Evolutionary conservation across 2,888 invertebrate species (phyloP).

Genomic region (Stenotaenia linearis): DNA sequence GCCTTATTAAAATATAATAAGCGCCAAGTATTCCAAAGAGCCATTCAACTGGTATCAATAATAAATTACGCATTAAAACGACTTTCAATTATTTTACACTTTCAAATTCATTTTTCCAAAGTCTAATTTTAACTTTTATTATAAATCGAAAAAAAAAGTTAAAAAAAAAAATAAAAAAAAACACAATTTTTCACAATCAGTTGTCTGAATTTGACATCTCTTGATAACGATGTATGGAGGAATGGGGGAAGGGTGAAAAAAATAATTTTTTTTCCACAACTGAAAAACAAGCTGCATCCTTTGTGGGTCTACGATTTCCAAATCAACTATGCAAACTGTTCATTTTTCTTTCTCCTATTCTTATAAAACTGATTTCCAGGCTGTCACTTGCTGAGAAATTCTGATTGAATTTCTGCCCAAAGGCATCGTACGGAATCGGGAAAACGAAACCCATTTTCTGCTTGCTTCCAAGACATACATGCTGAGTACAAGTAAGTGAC

Average conservation of each 20-base stretch:
- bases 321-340: conserved; percentile 22
- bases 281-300: conserved; percentile 2
- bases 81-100: not conserved
- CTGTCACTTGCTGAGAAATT: conserved; percentile 16
- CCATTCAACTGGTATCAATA: too few relatives aligned
- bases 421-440: conserved; percentile 1
- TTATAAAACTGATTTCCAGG: conserved; percentile 15
- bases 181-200: not conserved
- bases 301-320: not conserved
- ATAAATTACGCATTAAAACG: too few relatives aligned
- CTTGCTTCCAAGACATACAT: not conserved
- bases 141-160: not conserved
- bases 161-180: not conserved
- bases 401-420: conserved; percentile 26
- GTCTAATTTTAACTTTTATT: not conserved
- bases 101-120: not conserved
- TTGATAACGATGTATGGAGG: not conserved
- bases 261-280: not conserved
- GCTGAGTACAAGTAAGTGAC: not conserved
- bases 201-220: conserved; percentile 3
- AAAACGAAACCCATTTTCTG: conserved; percentile 10
- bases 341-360: conserved; percentile 1
- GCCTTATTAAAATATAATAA: not conserved
- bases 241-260: not conserved
- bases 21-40: not conserved